These are phyloP conservation scores for Sebastes oblongus DNA, from an alignment of 2,797 vertebrate genomes.

Conservation along the genomic window DNA sequence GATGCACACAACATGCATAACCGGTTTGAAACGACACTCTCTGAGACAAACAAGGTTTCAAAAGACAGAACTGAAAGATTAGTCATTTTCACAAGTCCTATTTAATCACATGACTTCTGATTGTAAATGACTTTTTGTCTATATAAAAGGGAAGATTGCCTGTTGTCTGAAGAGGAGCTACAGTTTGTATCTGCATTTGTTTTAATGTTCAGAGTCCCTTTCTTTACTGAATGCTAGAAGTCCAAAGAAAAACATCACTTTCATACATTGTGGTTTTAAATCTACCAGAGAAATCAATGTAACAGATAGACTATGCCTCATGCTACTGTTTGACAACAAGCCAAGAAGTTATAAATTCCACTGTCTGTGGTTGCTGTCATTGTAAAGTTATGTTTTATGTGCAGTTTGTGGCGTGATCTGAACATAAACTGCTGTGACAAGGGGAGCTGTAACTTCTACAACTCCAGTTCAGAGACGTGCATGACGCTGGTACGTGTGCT, in stretches of 20 bases:
- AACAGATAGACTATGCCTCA: not conserved
- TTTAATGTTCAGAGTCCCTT: not conserved
- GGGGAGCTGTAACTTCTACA: conserved; percentile 78
- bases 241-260: not conserved
- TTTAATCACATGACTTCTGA: not conserved
- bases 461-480: conserved; percentile 68
- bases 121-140: not conserved
- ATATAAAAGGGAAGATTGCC: not conserved
- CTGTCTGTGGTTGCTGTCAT: not conserved
- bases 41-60: not conserved
- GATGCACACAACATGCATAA: not conserved
- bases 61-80: not conserved
- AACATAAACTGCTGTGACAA: conserved; percentile 81
- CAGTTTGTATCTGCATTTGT: not conserved
- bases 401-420: conserved; percentile 81
- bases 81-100: not conserved
- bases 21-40: not conserved
- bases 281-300: not conserved
- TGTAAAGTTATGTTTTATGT: conserved; percentile 18
- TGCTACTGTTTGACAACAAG: not conserved
- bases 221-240: not conserved
- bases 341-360: not conserved
- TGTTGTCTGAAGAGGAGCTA: not conserved
- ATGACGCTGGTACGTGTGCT: conserved; percentile 51
- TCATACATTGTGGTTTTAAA: not conserved